A percentile compares a stretch with the other conserved stretches of the same genome.
phyloP scores from a whole-genome alignment of 2,113 vertebrate species.

The Zingel zingel region DNA sequence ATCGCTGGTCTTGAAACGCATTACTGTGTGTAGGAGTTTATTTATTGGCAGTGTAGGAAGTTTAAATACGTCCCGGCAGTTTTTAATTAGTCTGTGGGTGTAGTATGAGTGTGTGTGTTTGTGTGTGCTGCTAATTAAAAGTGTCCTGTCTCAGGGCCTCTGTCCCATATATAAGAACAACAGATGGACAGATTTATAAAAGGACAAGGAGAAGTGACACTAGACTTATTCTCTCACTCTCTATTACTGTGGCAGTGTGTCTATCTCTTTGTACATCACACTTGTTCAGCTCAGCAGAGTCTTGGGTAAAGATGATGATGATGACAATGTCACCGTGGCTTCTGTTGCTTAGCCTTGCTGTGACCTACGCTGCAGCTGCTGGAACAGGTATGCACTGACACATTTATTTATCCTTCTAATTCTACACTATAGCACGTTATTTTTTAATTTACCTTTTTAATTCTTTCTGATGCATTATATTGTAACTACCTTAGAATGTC shows the following conservation, averaged over 20 bases:
- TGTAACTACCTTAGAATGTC: too few relatives aligned
- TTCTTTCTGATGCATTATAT: neutral
- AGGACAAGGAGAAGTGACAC: conserved; percentile 24
- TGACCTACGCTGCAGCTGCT: conserved; percentile 39
- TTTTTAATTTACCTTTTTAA: neutral
- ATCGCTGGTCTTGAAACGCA: neutral
- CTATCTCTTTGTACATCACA: neutral
- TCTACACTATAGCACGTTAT: neutral
- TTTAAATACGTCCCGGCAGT: conserved; percentile 28
- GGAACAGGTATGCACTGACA: conserved; percentile 48
- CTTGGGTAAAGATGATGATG: conserved; percentile 34
- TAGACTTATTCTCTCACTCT: neutral
- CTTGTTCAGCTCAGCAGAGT: neutral
- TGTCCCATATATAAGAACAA: conserved; percentile 55
- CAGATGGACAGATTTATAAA: neutral
- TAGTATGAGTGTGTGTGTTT: conserved; percentile 30
- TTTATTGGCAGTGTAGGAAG: conserved; percentile 59
- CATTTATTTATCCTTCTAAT: neutral
- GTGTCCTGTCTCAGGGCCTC: conserved; percentile 45
- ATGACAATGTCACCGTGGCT: conserved; percentile 39
- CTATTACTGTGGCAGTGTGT: neutral
- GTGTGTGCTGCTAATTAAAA: conserved; percentile 55
- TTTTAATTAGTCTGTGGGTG: conserved; percentile 64
- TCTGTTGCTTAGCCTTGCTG: conserved; percentile 37
- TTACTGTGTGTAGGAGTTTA: conserved; percentile 52